Percentiles rank a stretch among this genome's conserved stretches.
phyloP scores from a whole-genome alignment of 2,888 invertebrate species.

The Pyrgus malvae region DNA sequence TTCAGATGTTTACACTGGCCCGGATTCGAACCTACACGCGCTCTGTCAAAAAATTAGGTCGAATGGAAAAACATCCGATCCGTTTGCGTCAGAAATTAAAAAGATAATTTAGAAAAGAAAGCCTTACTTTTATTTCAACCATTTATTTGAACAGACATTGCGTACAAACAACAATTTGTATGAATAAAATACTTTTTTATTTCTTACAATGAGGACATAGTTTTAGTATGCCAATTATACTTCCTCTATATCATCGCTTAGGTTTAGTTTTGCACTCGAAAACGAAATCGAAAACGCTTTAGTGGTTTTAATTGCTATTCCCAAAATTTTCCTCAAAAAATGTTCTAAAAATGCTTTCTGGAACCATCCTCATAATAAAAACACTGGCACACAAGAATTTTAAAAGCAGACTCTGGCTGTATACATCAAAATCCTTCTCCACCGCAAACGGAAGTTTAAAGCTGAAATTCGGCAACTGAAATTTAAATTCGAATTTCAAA shows the following conservation, averaged over 20 bases:
- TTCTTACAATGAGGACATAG: too few relatives aligned
- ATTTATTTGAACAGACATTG: too few relatives aligned
- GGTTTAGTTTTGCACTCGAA: neutral
- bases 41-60: slow-evolving; percentile 10
- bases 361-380: slow-evolving; percentile 3
- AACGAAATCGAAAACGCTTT: too few relatives aligned
- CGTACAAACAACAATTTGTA: neutral
- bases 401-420: slow-evolving; percentile 17
- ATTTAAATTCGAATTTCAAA: slow-evolving; percentile 60
- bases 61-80: neutral
- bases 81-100: neutral
- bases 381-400: slow-evolving; percentile 16
- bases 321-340: neutral
- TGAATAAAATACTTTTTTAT: too few relatives aligned
- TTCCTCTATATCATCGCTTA: neutral
- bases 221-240: neutral
- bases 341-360: neutral
- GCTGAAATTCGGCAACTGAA: slow-evolving; percentile 25
- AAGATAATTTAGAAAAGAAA: neutral
- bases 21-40: slow-evolving; percentile 10
- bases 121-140: too few relatives aligned
- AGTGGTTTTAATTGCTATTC: neutral
- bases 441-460: slow-evolving; percentile 22
- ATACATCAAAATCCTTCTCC: slow-evolving; percentile 14
- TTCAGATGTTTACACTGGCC: slow-evolving; percentile 10